Evolutionary conservation across 2,113 vertebrate species (phyloP), one percentile per base, ranked within the genome.

Genomic region (Zonotrichia leucophrys): DNA sequence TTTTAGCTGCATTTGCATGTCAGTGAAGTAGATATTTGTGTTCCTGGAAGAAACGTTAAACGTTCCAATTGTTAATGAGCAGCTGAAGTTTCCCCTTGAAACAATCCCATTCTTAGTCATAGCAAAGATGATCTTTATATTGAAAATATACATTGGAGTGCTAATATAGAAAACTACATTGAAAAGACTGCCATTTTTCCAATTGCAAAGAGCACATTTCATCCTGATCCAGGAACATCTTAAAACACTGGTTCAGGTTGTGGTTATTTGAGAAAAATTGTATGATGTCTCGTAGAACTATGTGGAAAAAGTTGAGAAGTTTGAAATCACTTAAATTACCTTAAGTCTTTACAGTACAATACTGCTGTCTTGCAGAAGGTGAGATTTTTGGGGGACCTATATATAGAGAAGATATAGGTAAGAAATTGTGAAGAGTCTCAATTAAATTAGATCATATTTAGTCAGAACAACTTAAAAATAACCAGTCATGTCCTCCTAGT

Each of bases 201-300:
- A 79, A 15, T 68, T 15, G 16, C 11, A 37, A 49, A 78, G 12
- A 87, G 3, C 8, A 27, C 7, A 69, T 81, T 66, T 47, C 53
- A 23, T 63, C 5, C 13, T 72, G 12, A n/a, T 49, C 11, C 5
- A 56, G 27, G 28, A 74, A 37, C 3, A 39, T 15, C 27, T 68
- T 37, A 24, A 79, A 86, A 50, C 10, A 49, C 1, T 44, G 20
- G 4, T 80, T 90, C 17, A 23, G 12, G 8, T 3, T 62, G 20
- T 46, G 15, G 11, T 50, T 5, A 35, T 75, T 39, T 75, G 17
- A 2, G 1, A 31, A 37, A 62, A 66, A 75, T 22, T 27, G 3
- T 27, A 72, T 12, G 18, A 7, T 0, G 0, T 52, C 35, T 47
- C 5, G 9, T 35, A 39, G 5, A 42, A 12, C n/a, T 68, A 10